A percentile compares a stretch with the other conserved stretches of the same genome.
Evolutionary conservation across 2,113 vertebrate genomes (phyloP).

Genomic region (Nothobranchius kuhntae): DNA sequence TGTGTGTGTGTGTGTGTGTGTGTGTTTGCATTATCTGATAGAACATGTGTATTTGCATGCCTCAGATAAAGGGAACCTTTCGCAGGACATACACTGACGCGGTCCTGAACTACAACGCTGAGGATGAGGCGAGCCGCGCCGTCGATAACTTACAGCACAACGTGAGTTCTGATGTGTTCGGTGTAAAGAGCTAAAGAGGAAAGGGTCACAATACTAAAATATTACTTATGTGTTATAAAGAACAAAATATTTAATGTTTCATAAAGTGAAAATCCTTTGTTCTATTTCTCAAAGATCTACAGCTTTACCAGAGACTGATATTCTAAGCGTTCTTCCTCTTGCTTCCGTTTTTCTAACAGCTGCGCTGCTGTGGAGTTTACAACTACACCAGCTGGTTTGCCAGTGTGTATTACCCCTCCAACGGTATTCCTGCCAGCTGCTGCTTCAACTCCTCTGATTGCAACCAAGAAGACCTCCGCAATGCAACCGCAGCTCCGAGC

Average conservation of each 20-base stretch:
- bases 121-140: constrained; percentile 90
- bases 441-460: constrained; percentile 92
- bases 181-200: no score
- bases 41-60: constrained; percentile 18
- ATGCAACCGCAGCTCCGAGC: constrained; percentile 87
- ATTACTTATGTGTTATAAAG: no score
- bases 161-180: constrained; percentile 76
- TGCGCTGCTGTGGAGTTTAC: constrained; percentile 96
- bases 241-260: no score
- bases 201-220: no score
- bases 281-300: no score
- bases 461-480: constrained; percentile 87
- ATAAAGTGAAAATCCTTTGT: no score
- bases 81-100: constrained; percentile 93
- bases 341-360: constrained; percentile 66
- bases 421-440: constrained; percentile 93
- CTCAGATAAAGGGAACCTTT: constrained; percentile 96
- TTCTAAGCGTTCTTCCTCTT: background rate
- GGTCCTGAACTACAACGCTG: constrained; percentile 91
- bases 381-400: constrained; percentile 97
- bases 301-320: background rate
- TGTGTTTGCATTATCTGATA: background rate
- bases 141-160: constrained; percentile 93
- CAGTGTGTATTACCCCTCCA: constrained; percentile 90
- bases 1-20: no score